phyloP scores from a whole-genome alignment of 2,113 vertebrate genomes.

The Chiloscyllium plagiosum region DNA sequence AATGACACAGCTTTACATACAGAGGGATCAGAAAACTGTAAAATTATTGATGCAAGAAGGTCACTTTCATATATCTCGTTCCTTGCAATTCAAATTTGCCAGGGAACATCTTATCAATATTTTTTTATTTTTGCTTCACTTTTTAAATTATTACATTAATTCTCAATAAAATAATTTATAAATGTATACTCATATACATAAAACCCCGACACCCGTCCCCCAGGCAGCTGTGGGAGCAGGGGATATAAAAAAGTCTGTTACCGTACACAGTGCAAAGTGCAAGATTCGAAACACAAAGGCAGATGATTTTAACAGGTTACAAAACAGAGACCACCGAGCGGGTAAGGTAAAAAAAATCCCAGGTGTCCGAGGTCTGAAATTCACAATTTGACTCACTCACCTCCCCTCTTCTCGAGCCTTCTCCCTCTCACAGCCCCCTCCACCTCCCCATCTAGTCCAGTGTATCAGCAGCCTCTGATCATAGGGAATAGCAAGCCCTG shows the following conservation, averaged over 20 bases:
- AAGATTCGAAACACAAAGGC: neutral
- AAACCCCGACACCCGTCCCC: neutral
- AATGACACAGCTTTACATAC: neutral
- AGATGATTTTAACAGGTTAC: neutral
- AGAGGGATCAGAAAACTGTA: neutral
- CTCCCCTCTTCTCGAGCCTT: too few species aligned
- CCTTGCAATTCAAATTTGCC: neutral
- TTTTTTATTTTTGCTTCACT: neutral
- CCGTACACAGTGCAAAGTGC: neutral
- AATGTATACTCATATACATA: conserved; percentile 1
- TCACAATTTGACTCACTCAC: neutral
- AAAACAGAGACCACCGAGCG: neutral
- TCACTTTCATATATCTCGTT: neutral
- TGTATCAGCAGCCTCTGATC: neutral
- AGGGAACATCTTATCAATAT: neutral
- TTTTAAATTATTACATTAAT: conserved; percentile 16
- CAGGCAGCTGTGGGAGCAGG: neutral
- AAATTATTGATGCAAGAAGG: neutral
- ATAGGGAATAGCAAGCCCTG: neutral
- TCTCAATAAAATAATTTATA: conserved; percentile 31
- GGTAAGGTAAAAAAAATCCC: neutral
- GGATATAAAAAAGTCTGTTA: neutral
- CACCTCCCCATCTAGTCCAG: neutral
- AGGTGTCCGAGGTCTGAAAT: neutral
- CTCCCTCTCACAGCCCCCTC: rapidly evolving